Evolutionary conservation across 2,888 invertebrate genomes (phyloP).

Genomic region (Melinopterus prodromus): DNA sequence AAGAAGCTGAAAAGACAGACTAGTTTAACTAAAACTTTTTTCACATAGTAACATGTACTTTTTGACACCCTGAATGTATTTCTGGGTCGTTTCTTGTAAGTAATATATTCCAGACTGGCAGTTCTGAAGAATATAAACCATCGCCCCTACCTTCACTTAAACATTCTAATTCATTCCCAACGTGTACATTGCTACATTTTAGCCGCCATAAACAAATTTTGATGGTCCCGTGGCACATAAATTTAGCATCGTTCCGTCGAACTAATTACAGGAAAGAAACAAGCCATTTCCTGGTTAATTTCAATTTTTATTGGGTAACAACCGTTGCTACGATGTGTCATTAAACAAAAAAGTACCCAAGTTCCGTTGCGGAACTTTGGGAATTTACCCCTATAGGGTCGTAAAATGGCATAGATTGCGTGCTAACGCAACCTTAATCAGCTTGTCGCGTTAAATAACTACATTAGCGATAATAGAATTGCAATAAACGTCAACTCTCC

Average conservation of each 20-base stretch:
- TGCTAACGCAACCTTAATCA: constrained; percentile 28
- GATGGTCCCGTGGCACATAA: constrained; percentile 10
- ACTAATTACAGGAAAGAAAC: constrained; percentile 19
- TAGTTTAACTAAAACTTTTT: too few relatives aligned
- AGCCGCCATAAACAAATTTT: constrained; percentile 15
- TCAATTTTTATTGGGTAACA: constrained; percentile 24
- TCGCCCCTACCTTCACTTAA: neutral
- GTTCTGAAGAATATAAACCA: neutral
- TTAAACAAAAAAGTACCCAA: constrained; percentile 21
- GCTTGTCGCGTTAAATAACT: constrained; percentile 4
- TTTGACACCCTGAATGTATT: too few relatives aligned
- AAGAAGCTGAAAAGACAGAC: too few relatives aligned
- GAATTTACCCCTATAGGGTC: constrained; percentile 14
- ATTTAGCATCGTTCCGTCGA: constrained; percentile 14
- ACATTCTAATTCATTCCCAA: neutral
- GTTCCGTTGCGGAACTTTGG: constrained; percentile 14
- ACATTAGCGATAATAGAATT: constrained; percentile 4
- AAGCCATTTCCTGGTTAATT: constrained; percentile 9
- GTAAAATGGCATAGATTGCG: constrained; percentile 44
- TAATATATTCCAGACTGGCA: neutral
- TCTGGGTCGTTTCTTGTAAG: too few relatives aligned
- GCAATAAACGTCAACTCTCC: neutral
- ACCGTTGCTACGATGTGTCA: constrained; percentile 20
- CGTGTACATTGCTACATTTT: neutral
- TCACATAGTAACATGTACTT: too few relatives aligned